Conservation (phyloP, 2,113 vertebrate species). For the Chiloscyllium plagiosum region DNA sequence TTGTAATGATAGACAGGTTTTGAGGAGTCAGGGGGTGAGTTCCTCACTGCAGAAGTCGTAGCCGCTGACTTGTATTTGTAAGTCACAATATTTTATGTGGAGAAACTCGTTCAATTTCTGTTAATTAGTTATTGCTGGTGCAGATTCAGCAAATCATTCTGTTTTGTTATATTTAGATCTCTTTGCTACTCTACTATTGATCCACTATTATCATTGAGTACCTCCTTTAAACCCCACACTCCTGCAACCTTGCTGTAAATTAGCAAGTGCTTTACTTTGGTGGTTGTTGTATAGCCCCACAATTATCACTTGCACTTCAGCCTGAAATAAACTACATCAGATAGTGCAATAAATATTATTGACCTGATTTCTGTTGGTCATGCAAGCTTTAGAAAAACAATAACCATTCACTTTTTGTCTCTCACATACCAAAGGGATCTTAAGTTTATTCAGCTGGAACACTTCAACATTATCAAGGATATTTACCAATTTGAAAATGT, state of each 20-base stretch:
- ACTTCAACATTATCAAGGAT: constrained; percentile 14
- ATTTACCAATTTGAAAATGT: background rate
- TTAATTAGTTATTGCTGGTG: too few species aligned
- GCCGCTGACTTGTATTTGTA: too few species aligned
- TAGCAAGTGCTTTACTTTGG: background rate
- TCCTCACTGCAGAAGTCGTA: too few species aligned
- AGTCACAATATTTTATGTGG: too few species aligned
- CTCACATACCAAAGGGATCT: too few species aligned
- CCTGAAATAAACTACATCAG: too few species aligned
- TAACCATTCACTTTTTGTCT: background rate
- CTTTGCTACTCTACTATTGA: background rate
- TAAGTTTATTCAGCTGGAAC: constrained; percentile 5
- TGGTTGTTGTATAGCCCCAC: background rate
- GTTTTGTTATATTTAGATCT: background rate
- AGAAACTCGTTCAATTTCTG: too few species aligned
- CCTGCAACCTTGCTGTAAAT: background rate
- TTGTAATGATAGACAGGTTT: too few species aligned
- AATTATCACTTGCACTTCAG: background rate
- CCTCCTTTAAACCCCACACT: background rate
- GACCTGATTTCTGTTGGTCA: background rate
- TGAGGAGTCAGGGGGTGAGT: too few species aligned
- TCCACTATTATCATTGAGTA: background rate
- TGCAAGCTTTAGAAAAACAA: background rate
- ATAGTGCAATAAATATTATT: background rate
- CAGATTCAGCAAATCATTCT: background rate